These are phyloP conservation scores for Drosophila willistoni DNA, from an alignment of 1,140 invertebrate genomes.

Conservation along the genomic window DNA sequence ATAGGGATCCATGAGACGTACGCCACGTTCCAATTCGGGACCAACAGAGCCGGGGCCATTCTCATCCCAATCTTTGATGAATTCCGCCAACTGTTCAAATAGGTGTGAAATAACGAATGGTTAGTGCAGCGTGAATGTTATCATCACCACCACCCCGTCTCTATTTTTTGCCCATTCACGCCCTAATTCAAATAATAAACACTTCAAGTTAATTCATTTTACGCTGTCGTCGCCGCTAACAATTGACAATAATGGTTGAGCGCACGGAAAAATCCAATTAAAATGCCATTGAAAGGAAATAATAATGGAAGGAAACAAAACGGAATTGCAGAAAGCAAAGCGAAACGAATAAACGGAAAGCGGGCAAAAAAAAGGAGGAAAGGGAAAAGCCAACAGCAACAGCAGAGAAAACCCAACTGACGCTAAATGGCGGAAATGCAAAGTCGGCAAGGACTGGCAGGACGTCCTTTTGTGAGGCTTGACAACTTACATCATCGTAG, in stretches of 20 bases:
- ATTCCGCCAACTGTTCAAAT: slow-evolving; percentile 84
- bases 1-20: slow-evolving; percentile 89
- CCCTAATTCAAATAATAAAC: slow-evolving; percentile 82
- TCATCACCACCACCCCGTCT: slow-evolving; percentile 24
- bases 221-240: slow-evolving; percentile 65
- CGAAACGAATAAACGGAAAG: slow-evolving; percentile 7
- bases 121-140: slow-evolving; percentile 43
- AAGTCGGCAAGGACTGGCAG: slow-evolving; percentile 32
- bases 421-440: slow-evolving; percentile 72
- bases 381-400: neutral
- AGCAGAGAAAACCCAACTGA: neutral
- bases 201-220: slow-evolving; percentile 83
- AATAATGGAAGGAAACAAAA: slow-evolving; percentile 82
- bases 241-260: slow-evolving; percentile 82
- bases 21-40: slow-evolving; percentile 89
- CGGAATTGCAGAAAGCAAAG: slow-evolving; percentile 62
- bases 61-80: slow-evolving; percentile 88
- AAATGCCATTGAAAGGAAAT: slow-evolving; percentile 83
- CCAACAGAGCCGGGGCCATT: slow-evolving; percentile 91
- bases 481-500: slow-evolving; percentile 84
- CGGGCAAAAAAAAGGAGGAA: slow-evolving; percentile 26
- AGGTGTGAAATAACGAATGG: slow-evolving; percentile 14
- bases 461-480: slow-evolving; percentile 18
- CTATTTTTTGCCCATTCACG: slow-evolving; percentile 16
- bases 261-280: slow-evolving; percentile 83